A percentile compares a stretch with the other conserved stretches of the same genome.
Evolutionary conservation across 1,140 invertebrate genomes (phyloP).

Genomic region (Drosophila auraria): DNA sequence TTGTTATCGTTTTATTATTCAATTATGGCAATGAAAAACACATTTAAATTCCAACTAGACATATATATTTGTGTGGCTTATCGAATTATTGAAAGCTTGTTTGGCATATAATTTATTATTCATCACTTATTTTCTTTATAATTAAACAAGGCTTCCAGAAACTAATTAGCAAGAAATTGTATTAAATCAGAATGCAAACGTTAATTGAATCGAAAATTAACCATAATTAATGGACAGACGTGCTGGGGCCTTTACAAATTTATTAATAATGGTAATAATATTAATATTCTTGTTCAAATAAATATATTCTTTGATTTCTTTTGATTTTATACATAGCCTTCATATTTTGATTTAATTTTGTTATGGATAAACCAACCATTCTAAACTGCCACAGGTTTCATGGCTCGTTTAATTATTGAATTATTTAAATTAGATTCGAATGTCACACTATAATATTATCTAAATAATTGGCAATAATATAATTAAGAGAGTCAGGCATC

Average conservation of each 20-base stretch:
- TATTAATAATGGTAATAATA: background rate
- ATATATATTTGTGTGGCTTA: background rate
- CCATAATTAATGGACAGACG: background rate
- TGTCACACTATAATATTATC: conserved; percentile 9
- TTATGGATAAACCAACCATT: too few species aligned
- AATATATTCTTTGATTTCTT: background rate
- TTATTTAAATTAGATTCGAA: background rate
- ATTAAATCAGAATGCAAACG: background rate
- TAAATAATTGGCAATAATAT: conserved; percentile 41
- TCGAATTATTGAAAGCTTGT: background rate
- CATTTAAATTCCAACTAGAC: background rate
- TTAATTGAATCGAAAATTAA: background rate
- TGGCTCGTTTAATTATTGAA: conserved; percentile 1
- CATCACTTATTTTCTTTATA: conserved; percentile 3
- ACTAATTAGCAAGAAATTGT: background rate
- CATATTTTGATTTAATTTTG: background rate
- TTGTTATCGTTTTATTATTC: background rate
- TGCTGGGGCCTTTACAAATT: background rate
- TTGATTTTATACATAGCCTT: too few species aligned
- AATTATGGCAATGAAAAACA: background rate
- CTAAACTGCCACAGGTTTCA: background rate
- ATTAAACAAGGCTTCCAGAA: background rate
- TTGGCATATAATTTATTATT: conserved; percentile 2
- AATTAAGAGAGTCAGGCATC: conserved; percentile 31
- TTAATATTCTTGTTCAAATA: background rate